A percentile compares a stretch with the other conserved stretches of the same genome.
Evolutionary conservation across 2,888 invertebrate species (phyloP).

Genomic region (Coelinius sp.): DNA sequence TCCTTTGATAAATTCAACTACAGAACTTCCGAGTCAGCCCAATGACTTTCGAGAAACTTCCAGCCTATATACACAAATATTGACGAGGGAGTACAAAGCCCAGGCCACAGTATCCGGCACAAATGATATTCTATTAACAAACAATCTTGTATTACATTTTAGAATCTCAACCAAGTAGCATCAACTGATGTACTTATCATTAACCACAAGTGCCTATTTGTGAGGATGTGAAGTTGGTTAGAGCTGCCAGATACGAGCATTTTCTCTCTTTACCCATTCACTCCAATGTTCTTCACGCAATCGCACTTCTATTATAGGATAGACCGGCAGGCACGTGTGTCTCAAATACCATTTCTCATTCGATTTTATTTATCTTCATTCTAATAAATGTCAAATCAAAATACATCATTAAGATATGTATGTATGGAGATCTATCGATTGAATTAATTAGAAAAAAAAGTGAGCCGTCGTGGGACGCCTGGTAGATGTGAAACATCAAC

Average conservation of each 20-base stretch:
- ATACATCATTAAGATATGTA: background rate
- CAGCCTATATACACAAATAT: background rate
- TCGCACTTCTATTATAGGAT: background rate
- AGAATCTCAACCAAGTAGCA: background rate
- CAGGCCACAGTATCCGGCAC: background rate
- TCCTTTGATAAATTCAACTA: background rate
- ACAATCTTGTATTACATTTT: background rate
- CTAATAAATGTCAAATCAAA: background rate
- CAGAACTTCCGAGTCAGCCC: background rate
- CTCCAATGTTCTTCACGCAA: background rate
- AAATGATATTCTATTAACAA: background rate
- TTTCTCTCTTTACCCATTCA: conserved; percentile 1
- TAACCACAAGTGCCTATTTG: background rate
- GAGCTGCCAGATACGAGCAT: background rate
- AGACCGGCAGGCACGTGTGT: conserved; percentile 8
- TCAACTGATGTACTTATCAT: background rate
- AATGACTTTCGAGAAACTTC: background rate
- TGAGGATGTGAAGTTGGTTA: background rate
- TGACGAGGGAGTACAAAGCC: background rate
- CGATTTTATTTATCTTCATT: conserved; percentile 2
- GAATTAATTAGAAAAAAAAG: background rate
- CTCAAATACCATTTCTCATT: background rate
- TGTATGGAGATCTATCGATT: background rate
- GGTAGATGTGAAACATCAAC: no score
- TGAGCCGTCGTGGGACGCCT: no score